phyloP scores from a whole-genome alignment of 1,140 invertebrate genomes.

The Ridgeia piscesae region DNA sequence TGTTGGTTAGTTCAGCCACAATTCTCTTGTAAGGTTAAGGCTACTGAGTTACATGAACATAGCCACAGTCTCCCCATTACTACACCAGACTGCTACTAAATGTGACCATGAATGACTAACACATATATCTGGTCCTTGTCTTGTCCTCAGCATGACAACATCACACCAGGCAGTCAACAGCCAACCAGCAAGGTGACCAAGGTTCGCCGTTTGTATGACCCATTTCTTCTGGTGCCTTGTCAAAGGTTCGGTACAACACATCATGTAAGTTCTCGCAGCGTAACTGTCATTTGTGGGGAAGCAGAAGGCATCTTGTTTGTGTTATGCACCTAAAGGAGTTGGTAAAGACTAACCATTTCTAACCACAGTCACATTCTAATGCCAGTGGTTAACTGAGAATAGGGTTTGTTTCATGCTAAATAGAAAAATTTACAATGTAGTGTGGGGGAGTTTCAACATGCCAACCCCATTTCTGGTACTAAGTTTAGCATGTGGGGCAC shows the following conservation, averaged over 20 bases:
- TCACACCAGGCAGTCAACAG: background rate
- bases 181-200: background rate
- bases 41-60: background rate
- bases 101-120: background rate
- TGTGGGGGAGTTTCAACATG: too few relatives aligned
- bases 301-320: too few relatives aligned
- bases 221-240: slow-evolving; percentile 54
- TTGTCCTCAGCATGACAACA: background rate
- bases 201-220: slow-evolving; percentile 36
- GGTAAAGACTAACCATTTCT: too few relatives aligned
- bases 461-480: too few relatives aligned
- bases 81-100: too few relatives aligned
- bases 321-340: too few relatives aligned
- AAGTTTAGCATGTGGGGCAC: too few relatives aligned
- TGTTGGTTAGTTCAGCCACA: too few relatives aligned
- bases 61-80: background rate
- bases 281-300: background rate
- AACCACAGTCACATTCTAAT: background rate
- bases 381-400: too few relatives aligned
- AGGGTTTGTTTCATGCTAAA: too few relatives aligned
- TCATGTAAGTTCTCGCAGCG: slow-evolving; percentile 33
- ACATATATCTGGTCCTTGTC: background rate
- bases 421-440: too few relatives aligned
- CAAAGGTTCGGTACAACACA: slow-evolving; percentile 38
- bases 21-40: background rate